Conservation (phyloP, 2,888 invertebrate genomes). For the Aleiodes alternator region DNA sequence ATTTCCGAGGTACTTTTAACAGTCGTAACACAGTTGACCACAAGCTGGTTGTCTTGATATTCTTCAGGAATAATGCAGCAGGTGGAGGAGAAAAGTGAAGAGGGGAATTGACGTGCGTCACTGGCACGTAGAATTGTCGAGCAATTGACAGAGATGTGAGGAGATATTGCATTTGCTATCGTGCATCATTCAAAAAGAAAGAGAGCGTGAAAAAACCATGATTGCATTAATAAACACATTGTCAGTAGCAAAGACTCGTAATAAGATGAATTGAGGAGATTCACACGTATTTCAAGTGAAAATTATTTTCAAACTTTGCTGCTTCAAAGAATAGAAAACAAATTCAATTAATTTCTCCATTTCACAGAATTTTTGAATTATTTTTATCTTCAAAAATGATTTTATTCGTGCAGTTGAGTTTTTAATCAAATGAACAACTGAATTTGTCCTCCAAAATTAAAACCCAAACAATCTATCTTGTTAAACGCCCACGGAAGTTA, state of each 20-base stretch:
- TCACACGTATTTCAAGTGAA: no score
- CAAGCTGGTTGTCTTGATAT: conserved; percentile 4
- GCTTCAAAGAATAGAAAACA: neutral
- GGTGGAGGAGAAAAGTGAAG: neutral
- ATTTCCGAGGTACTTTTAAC: neutral
- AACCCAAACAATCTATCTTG: conserved; percentile 21
- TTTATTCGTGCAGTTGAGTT: no score
- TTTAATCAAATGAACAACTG: neutral
- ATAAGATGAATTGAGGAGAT: neutral
- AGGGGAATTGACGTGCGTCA: conserved; percentile 27
- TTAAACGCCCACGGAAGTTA: conserved; percentile 37
- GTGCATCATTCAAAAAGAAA: neutral
- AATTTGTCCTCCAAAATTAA: conserved; percentile 23
- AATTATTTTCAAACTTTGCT: neutral
- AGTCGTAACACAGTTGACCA: neutral
- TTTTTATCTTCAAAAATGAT: neutral
- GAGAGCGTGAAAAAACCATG: neutral
- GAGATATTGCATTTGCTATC: neutral
- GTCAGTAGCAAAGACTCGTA: neutral
- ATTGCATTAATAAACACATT: neutral
- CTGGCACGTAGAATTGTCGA: conserved; percentile 10
- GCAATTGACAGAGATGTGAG: neutral
- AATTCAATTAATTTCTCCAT: neutral
- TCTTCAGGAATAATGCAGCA: conserved; percentile 25
- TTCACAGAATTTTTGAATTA: neutral